Base-by-base conservation (phyloP, 1,140 invertebrate species). In the Ooceraea biroi region DNA sequence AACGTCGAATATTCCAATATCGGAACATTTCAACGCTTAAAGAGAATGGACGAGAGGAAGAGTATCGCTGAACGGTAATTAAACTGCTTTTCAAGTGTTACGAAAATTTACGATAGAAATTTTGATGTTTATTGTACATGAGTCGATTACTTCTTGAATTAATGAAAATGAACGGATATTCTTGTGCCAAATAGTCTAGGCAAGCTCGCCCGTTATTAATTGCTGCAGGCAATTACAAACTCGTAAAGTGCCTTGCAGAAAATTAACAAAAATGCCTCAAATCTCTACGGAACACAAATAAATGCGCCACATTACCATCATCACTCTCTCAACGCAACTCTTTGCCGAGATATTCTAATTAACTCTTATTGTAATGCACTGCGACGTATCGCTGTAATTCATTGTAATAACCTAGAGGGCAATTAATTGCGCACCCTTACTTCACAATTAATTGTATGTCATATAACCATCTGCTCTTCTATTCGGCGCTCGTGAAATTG, bases 291-390 rank as follows among this genome's bases (percentile, higher is more conserved):
- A 48, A 17, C 10, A 25, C 76, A 69, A 71, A 71, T 80, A 71
- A 80, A 80, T 69, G 44, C 50, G 65, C 50, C 25, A 71, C 50
- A 71, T 80, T 80, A 80, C 25, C 48, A 17, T 78, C 76, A 69
- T 36, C 65, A 44, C n/a, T 80, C 76, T 25, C 73, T 27, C 48
- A n/a, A 44, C 58, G 58, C 58, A n/a, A 61, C 50, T 80, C 36
- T 80, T 80, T 57, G 36, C 76, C 12, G 12, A 22, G 50, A 80
- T 80, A 80, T 80, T 80, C 76, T 80, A 80, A 80, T 80, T 80
- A 80, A 80, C 76, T 52, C 76, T 71, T 50, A 44, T 48, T 71
- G 65, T 71, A 80, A 80, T 80, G 50, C 41, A 80, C 65, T 36
- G 65, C 22, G 65, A 65, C 36, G 22, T 27, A 71, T 50, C 50